phyloP scores from a whole-genome alignment of 2,113 vertebrate genomes.

The Apteryx mantelli region DNA sequence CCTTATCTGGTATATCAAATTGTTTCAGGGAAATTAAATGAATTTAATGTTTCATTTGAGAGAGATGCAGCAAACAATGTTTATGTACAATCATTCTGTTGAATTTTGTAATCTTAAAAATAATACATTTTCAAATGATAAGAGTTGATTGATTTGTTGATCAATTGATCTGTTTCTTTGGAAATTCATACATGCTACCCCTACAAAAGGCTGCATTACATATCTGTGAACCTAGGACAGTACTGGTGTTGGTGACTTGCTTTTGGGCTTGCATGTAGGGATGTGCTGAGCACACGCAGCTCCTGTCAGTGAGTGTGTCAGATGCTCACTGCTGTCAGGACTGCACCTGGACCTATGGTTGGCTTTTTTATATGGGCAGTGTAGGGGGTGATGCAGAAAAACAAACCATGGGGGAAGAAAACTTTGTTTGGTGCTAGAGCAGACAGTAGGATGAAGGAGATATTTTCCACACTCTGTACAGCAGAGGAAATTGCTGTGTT shows the following conservation, averaged over 20 bases:
- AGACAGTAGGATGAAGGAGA: background rate
- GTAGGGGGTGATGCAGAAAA: background rate
- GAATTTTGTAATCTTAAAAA: background rate
- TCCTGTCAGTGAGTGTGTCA: background rate
- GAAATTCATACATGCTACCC: background rate
- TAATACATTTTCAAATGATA: background rate
- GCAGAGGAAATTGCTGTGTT: background rate
- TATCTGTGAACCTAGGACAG: background rate
- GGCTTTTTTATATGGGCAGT: background rate
- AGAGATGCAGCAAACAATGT: background rate
- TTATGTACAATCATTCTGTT: background rate
- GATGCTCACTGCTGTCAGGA: background rate
- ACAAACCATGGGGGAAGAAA: background rate
- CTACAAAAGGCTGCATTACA: background rate
- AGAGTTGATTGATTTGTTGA: background rate
- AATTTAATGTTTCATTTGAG: background rate
- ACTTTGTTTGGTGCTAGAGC: background rate
- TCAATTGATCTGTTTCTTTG: background rate
- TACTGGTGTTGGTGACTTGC: background rate
- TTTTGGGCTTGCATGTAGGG: background rate
- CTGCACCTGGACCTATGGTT: background rate
- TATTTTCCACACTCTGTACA: background rate
- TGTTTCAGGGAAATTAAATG: conserved; percentile 1
- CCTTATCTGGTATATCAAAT: background rate
- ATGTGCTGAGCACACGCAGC: background rate